Evolutionary conservation across 2,113 vertebrate genomes (phyloP).

Genomic region (Lagenorhynchus albirostris): DNA sequence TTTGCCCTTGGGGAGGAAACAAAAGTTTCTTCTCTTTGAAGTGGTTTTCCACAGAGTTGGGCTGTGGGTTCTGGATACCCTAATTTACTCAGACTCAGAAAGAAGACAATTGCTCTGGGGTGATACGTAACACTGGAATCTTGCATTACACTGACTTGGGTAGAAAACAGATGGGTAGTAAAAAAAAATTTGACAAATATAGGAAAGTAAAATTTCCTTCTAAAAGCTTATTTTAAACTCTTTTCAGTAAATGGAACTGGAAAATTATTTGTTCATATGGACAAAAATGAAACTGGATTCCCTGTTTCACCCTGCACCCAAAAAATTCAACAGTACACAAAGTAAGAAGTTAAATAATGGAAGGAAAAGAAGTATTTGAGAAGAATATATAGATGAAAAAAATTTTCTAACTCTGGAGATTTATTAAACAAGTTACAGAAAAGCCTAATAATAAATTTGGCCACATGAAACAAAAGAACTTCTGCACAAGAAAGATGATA

Average conservation of each 20-base stretch:
- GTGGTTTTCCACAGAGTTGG: not conserved
- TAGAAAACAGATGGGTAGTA: not conserved
- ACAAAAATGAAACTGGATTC: not conserved
- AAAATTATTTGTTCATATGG: not conserved
- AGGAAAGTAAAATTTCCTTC: not conserved
- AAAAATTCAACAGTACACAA: not conserved
- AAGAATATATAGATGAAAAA: not conserved
- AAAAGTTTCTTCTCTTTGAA: not conserved
- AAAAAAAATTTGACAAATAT: not conserved
- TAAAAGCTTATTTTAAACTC: not conserved
- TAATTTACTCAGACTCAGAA: not conserved
- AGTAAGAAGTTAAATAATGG: not conserved
- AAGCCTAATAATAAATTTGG: not conserved
- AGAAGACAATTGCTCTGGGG: not conserved
- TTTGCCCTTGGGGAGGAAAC: not conserved
- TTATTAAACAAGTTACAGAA: not conserved
- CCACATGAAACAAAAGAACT: not conserved
- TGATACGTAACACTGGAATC: not conserved
- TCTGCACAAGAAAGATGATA: not conserved
- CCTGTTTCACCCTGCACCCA: not conserved
- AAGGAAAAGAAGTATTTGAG: not conserved
- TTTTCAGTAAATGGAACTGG: not conserved
- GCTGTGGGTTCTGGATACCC: not conserved
- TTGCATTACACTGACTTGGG: not conserved
- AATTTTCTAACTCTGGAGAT: not conserved